phyloP scores from a whole-genome alignment of 2,797 vertebrate genomes.

The Prunella strophiata region DNA sequence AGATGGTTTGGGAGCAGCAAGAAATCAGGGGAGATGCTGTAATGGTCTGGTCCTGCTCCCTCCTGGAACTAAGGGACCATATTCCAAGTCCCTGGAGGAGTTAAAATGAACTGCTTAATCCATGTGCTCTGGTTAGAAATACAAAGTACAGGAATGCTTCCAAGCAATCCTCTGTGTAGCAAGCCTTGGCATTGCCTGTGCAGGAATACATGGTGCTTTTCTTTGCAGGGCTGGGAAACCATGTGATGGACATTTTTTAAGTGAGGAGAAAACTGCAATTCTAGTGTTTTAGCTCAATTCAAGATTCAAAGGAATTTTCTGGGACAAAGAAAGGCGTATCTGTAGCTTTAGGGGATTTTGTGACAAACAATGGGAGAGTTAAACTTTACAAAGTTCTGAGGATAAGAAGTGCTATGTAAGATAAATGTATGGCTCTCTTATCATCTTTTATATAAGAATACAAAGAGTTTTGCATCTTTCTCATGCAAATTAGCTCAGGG shows the following conservation, averaged over 20 bases:
- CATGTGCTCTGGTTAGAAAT: not conserved
- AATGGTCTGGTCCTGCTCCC: not conserved
- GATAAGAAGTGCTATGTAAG: not conserved
- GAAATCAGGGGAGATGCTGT: slow-evolving; percentile 8
- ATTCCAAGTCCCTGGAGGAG: not conserved
- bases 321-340: not conserved
- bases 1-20: slow-evolving; percentile 32
- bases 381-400: slow-evolving; percentile 32
- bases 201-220: not conserved
- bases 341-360: slow-evolving; percentile 40
- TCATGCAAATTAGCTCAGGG: slow-evolving; percentile 33
- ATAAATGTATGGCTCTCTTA: not conserved
- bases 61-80: not conserved
- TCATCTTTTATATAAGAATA: not conserved
- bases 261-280: not conserved
- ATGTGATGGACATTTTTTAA: not conserved
- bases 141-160: not conserved
- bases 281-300: slow-evolving; percentile 10
- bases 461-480: not conserved
- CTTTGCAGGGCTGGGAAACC: not conserved
- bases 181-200: not conserved
- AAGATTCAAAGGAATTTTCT: slow-evolving; percentile 56
- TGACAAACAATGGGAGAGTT: slow-evolving; percentile 35
- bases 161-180: not conserved
- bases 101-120: not conserved